Percentiles rank a stretch among this genome's conserved stretches.
Conservation (phyloP, 2,113 vertebrate genomes). For the Cephalophus harveyi region DNA sequence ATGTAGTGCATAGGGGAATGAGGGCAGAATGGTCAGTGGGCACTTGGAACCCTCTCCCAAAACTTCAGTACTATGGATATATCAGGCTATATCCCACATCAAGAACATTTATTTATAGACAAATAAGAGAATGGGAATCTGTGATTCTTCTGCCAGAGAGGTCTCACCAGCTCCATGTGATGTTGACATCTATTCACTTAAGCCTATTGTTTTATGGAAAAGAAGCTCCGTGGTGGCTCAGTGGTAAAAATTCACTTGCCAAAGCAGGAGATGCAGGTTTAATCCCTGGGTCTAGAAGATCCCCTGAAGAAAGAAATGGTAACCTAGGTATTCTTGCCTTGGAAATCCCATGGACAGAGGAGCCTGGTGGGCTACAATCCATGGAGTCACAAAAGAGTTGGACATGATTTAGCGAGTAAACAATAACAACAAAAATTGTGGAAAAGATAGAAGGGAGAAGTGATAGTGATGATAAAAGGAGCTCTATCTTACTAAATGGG, state of each 20-base stretch:
- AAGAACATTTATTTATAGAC: background rate
- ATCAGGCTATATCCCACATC: background rate
- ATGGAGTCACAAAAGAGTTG: background rate
- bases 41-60: background rate
- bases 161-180: accelerated
- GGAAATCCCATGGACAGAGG: background rate
- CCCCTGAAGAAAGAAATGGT: background rate
- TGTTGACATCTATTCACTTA: background rate
- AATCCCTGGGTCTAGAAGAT: background rate
- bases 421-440: background rate
- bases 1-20: background rate
- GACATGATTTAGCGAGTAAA: background rate
- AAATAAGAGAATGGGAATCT: background rate
- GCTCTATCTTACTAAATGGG: background rate
- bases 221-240: background rate
- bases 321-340: background rate
- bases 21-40: background rate
- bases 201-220: background rate
- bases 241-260: background rate
- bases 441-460: background rate
- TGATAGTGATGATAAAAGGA: background rate
- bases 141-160: background rate
- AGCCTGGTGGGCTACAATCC: background rate
- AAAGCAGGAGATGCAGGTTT: background rate
- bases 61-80: background rate